These are phyloP conservation scores for Heliornis fulica DNA, from an alignment of 2,113 vertebrate genomes.

Conservation along the genomic window DNA sequence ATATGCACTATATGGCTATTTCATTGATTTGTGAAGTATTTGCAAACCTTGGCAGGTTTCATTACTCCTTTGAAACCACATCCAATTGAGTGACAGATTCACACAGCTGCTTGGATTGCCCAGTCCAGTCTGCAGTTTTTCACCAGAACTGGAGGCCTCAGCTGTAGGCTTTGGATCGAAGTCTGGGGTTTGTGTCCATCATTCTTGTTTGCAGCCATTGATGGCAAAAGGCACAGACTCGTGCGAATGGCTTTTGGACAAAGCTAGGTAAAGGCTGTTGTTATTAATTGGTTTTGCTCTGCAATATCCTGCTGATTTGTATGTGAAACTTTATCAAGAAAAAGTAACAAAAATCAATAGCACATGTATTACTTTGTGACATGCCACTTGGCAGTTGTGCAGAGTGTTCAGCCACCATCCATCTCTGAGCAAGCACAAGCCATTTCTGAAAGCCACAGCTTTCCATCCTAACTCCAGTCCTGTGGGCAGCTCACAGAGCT, in stretches of 20 bases:
- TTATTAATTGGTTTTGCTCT: background rate
- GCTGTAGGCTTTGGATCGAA: background rate
- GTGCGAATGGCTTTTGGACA: background rate
- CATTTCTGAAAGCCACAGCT: background rate
- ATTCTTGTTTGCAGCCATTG: background rate
- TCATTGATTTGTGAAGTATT: background rate
- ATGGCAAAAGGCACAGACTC: background rate
- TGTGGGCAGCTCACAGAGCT: background rate
- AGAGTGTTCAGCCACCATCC: background rate
- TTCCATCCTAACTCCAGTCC: background rate
- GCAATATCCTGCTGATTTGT: background rate
- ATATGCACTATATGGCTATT: background rate
- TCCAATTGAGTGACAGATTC: background rate
- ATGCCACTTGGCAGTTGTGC: background rate
- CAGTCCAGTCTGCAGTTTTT: background rate
- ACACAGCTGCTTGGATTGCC: background rate
- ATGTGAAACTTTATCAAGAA: background rate
- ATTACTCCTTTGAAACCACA: background rate
- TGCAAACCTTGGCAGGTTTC: background rate
- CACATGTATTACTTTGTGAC: background rate
- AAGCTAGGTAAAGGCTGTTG: background rate
- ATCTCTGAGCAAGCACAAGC: background rate
- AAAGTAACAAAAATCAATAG: background rate
- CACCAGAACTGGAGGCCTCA: background rate
- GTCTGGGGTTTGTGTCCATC: background rate